These are phyloP conservation scores for Cisticola juncidis DNA, from an alignment of 2,113 vertebrate species.

Conservation along the genomic window DNA sequence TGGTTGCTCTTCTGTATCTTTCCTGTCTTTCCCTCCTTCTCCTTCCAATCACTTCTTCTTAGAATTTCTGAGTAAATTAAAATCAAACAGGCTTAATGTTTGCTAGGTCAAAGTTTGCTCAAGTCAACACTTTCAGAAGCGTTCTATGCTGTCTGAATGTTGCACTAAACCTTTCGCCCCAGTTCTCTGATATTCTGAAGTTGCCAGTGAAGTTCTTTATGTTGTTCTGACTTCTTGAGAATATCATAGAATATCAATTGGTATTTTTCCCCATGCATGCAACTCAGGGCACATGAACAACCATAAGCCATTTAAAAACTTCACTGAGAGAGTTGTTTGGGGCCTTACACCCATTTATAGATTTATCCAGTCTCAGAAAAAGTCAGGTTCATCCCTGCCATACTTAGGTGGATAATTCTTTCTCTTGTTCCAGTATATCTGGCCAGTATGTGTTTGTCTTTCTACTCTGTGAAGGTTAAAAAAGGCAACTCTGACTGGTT, in stretches of 20 bases:
- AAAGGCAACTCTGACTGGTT: not conserved
- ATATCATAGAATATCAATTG: fast-evolving
- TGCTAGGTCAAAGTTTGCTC: not conserved
- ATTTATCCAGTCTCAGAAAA: not conserved
- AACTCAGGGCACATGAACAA: fast-evolving
- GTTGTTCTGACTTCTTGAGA: not conserved
- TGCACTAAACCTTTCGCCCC: not conserved
- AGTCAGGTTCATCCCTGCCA: not conserved
- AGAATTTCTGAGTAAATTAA: not conserved
- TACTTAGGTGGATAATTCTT: not conserved
- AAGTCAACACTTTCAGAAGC: not conserved
- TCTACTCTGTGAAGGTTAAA: fast-evolving
- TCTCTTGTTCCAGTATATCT: not conserved
- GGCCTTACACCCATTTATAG: not conserved
- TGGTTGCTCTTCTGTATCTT: not conserved
- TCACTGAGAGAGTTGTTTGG: fast-evolving
- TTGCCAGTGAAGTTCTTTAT: not conserved
- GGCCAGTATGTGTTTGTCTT: not conserved
- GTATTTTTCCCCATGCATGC: fast-evolving
- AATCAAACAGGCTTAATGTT: not conserved
- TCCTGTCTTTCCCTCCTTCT: not conserved
- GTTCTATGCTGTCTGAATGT: not conserved
- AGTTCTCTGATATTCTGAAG: not conserved
- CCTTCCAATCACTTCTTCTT: not conserved
- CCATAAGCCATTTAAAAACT: not conserved